These are phyloP conservation scores for Leptothorax acervorum DNA, from an alignment of 2,888 invertebrate genomes.

Conservation along the genomic window DNA sequence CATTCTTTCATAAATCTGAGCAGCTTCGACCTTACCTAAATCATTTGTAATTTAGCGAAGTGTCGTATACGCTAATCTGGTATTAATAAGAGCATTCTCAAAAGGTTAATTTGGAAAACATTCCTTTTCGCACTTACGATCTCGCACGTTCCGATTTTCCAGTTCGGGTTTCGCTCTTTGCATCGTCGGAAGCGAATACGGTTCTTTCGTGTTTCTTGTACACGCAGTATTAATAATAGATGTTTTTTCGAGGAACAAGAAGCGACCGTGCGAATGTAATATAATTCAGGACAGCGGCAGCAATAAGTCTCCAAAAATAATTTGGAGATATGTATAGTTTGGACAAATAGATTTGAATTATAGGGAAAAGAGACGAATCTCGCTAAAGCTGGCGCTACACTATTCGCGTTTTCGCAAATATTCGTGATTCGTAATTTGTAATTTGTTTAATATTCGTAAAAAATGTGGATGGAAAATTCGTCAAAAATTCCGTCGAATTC, in stretches of 20 bases:
- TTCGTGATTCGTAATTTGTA: too few species aligned
- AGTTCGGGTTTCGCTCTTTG: slow-evolving; percentile 10
- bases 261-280: slow-evolving; percentile 3
- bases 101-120: background rate
- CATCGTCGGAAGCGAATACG: background rate
- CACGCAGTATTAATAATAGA: slow-evolving; percentile 27
- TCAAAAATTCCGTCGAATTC: too few species aligned
- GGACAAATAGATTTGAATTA: background rate
- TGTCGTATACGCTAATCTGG: background rate
- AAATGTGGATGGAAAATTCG: too few species aligned
- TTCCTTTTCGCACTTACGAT: slow-evolving; percentile 11
- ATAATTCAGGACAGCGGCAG: slow-evolving; percentile 11
- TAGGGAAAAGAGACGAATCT: background rate
- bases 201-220: slow-evolving; percentile 24
- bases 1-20: slow-evolving; percentile 25
- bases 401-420: too few species aligned
- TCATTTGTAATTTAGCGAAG: background rate
- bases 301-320: slow-evolving; percentile 5
- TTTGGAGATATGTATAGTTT: background rate
- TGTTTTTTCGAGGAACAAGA: slow-evolving; percentile 19
- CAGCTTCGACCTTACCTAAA: background rate
- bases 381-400: too few species aligned
- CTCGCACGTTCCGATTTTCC: background rate
- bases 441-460: too few species aligned
- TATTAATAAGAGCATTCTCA: background rate